These are phyloP conservation scores for Terrapene triunguis DNA, from an alignment of 2,113 vertebrate genomes.

Conservation along the genomic window DNA sequence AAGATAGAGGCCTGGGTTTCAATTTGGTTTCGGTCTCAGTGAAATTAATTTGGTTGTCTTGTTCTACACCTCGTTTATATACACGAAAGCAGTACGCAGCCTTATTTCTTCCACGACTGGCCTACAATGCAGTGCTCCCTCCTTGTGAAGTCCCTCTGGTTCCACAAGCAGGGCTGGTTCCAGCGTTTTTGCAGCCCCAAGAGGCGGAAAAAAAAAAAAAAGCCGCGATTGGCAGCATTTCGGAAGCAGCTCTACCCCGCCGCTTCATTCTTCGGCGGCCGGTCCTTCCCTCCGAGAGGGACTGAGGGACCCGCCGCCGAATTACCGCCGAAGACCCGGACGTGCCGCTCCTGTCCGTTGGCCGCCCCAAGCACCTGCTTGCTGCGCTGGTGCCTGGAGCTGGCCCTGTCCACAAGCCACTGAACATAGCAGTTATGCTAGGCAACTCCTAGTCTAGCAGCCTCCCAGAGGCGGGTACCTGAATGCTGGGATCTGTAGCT, in stretches of 20 bases:
- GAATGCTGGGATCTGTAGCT: background rate
- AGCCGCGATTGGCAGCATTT: no score
- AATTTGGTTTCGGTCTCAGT: background rate
- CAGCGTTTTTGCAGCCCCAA: no score
- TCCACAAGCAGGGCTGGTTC: background rate
- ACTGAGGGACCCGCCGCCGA: no score
- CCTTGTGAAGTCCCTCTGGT: background rate
- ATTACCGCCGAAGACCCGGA: no score
- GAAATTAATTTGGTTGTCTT: background rate
- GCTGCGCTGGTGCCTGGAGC: no score
- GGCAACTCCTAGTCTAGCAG: background rate
- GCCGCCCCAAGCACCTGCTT: no score
- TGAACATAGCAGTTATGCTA: background rate
- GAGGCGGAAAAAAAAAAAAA: no score
- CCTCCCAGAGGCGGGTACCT: background rate
- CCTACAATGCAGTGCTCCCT: background rate
- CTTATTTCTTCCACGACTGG: background rate
- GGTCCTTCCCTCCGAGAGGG: no score
- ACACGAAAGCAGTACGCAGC: background rate
- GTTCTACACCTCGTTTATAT: background rate
- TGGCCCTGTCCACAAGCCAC: rapidly evolving
- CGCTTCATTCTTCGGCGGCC: no score
- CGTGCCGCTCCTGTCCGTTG: no score
- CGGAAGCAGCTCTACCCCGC: no score
- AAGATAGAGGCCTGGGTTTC: conserved; percentile 22